A percentile compares a stretch with the other conserved stretches of the same genome.
These are phyloP conservation scores for human (Homo sapiens) DNA, from an alignment of 2,113 vertebrate genomes.

Conservation along the genomic window GRCh38 chr18:28031001-28031500, in stretches of 20 bases:
- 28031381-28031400: neutral
- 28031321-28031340: neutral
- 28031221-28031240: neutral
- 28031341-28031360: neutral
- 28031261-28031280: neutral
- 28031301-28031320: slow-evolving; percentile 1
- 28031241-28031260: neutral
- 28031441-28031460: neutral
- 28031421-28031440: neutral
- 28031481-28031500: neutral
- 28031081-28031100: neutral
- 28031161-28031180: neutral
- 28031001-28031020: neutral
- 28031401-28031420: neutral
- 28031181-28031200: neutral
- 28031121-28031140: neutral
- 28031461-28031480: neutral
- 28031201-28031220: neutral
- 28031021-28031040: neutral
- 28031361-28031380: neutral
- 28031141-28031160: neutral
- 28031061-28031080: neutral
- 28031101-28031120: neutral
- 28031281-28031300: neutral
- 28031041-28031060: neutral